Evolutionary conservation across 2,797 vertebrate species (phyloP).

Genomic region (Euthynnus affinis): DNA sequence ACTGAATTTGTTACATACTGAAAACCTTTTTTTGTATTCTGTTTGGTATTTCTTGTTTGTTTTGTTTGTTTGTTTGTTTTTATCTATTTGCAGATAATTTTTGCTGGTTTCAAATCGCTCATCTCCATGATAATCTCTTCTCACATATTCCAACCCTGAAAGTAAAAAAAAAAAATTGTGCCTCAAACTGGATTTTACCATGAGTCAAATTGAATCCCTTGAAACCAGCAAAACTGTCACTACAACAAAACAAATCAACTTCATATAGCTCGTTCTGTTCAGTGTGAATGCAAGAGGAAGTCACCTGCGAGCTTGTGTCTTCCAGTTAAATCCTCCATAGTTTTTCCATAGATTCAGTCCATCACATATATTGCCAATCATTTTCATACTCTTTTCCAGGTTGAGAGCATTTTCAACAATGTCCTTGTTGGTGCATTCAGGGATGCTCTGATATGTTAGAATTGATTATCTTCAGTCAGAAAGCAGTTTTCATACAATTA

Average conservation of each 20-base stretch:
- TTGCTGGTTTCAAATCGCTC: not conserved
- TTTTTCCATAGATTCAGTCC: not conserved
- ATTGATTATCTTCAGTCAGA: not conserved
- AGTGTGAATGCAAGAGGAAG: not conserved
- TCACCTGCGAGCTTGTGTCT: not conserved
- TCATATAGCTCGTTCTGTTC: not conserved
- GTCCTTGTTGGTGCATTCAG: not conserved
- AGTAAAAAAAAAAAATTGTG: not conserved
- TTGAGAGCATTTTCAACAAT: not conserved
- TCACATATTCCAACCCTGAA: too few relatives aligned
- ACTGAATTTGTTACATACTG: not conserved
- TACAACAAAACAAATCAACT: rapidly evolving
- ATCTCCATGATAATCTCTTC: not conserved
- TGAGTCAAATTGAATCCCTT: not conserved
- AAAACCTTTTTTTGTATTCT: not conserved
- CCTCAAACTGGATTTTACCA: not conserved
- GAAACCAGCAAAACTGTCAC: not conserved
- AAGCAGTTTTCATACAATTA: not conserved
- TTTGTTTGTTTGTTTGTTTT: not conserved
- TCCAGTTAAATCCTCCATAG: not conserved
- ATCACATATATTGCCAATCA: not conserved
- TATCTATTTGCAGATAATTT: not conserved
- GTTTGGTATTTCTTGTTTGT: not conserved
- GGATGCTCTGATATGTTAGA: not conserved
- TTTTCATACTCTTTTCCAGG: too few relatives aligned